Conservation (phyloP, 1,140 invertebrate species). For the Drosophila rufa region DNA sequence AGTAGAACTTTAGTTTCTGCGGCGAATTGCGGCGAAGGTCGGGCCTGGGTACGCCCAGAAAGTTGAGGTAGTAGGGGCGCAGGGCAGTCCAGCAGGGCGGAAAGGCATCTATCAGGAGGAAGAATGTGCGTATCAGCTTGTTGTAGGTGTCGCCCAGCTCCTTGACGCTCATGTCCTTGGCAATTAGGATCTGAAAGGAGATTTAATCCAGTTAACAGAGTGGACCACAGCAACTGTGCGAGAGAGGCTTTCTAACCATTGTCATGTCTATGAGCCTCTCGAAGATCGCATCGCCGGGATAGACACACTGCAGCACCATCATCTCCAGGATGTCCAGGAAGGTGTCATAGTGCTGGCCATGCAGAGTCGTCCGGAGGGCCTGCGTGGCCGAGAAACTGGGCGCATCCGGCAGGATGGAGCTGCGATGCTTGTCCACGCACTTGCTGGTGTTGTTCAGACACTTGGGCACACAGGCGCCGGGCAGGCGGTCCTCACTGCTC, state of each 20-base stretch:
- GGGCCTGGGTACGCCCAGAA: slow-evolving; percentile 36
- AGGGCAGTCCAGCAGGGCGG: slow-evolving; percentile 70
- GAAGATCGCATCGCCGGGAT: slow-evolving; percentile 53
- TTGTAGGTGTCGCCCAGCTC: slow-evolving; percentile 47
- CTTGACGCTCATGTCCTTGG: slow-evolving; percentile 38
- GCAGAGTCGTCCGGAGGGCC: slow-evolving; percentile 45
- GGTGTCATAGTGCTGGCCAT: slow-evolving; percentile 63
- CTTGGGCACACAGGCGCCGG: slow-evolving; percentile 49
- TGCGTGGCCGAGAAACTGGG: slow-evolving; percentile 50
- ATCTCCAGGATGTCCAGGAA: slow-evolving; percentile 61
- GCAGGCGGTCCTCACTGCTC: slow-evolving; percentile 52
- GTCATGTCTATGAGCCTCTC: slow-evolving; percentile 60
- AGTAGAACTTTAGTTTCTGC: slow-evolving; percentile 54
- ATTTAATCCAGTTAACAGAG: neutral
- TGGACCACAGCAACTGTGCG: too few relatives aligned
- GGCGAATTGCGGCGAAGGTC: neutral
- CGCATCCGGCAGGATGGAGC: slow-evolving; percentile 57
- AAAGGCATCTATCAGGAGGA: slow-evolving; percentile 61
- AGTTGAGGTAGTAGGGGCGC: slow-evolving; percentile 65
- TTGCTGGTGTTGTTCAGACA: slow-evolving; percentile 59
- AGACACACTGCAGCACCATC: slow-evolving; percentile 60
- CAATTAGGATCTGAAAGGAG: slow-evolving; percentile 43
- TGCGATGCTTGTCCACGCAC: slow-evolving; percentile 57
- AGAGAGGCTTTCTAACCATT: slow-evolving; percentile 40
- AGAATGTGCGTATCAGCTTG: slow-evolving; percentile 53